phyloP scores from a whole-genome alignment of 64 coral and sea anemone species.

The Dendrophyllia cribrosa region DNA sequence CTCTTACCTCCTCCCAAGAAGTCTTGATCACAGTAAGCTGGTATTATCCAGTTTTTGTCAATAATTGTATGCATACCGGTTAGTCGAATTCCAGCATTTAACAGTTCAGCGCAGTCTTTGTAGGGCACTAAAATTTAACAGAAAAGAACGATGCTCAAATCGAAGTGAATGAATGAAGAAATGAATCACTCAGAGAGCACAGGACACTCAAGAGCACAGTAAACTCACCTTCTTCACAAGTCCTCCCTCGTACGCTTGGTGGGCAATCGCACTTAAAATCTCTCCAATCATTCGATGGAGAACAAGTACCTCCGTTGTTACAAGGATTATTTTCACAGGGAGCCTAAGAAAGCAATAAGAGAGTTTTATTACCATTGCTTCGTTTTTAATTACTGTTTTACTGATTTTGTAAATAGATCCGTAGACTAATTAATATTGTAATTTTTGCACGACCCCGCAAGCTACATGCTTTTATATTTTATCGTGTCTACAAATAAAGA shows the following conservation, averaged over 20 bases:
- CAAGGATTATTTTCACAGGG: slow-evolving; percentile 11
- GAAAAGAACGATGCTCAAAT: too few relatives aligned
- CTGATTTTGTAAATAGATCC: too few relatives aligned
- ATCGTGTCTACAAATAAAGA: too few relatives aligned
- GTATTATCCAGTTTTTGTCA: not conserved
- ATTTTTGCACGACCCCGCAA: too few relatives aligned
- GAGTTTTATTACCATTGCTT: too few relatives aligned
- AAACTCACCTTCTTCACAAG: not conserved
- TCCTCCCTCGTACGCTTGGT: not conserved
- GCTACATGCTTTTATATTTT: too few relatives aligned
- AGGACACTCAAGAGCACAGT: too few relatives aligned
- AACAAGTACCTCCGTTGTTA: not conserved
- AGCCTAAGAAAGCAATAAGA: not conserved
- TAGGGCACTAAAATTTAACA: not conserved
- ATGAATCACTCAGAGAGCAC: too few relatives aligned
- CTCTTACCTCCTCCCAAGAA: slow-evolving; percentile 30
- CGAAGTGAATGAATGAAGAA: too few relatives aligned
- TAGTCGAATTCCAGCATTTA: not conserved
- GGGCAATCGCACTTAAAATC: not conserved
- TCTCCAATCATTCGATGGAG: not conserved
- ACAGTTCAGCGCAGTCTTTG: not conserved
- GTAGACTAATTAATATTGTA: too few relatives aligned
- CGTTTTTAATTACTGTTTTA: too few relatives aligned
- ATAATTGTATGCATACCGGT: not conserved
- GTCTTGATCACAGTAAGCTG: slow-evolving; percentile 18